Percentiles rank a stretch among this genome's conserved stretches.
Conservation (phyloP, 2,113 vertebrate genomes). For the Pomatostomus ruficeps region DNA sequence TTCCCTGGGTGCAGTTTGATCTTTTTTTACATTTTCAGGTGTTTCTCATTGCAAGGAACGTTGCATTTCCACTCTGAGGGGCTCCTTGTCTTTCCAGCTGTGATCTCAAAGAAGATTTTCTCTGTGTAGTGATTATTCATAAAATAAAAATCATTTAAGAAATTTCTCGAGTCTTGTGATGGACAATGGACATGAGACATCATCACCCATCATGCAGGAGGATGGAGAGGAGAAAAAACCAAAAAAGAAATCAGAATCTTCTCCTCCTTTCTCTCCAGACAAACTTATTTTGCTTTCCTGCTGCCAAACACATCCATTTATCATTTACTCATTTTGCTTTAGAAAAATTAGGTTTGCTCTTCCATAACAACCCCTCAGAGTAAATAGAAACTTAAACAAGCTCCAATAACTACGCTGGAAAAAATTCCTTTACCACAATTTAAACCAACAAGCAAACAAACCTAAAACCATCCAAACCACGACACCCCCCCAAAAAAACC, state of each 20-base stretch:
- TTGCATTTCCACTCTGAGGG: neutral
- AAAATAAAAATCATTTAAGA: neutral
- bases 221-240: neutral
- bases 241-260: neutral
- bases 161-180: neutral
- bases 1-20: neutral
- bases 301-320: neutral
- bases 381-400: neutral
- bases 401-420: neutral
- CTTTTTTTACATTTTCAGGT: neutral
- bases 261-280: neutral
- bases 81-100: neutral
- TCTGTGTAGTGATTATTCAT: neutral
- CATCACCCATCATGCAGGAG: neutral
- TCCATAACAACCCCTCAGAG: neutral
- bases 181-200: neutral
- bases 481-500: accelerated
- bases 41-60: neutral
- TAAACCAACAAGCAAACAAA: neutral
- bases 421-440: neutral
- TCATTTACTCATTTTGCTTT: neutral
- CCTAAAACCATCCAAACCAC: neutral
- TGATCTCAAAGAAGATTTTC: neutral
- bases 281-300: neutral
- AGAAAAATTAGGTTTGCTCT: neutral